Evolutionary conservation across 2,888 invertebrate genomes (phyloP).

Genomic region (Malachius bipustulatus): DNA sequence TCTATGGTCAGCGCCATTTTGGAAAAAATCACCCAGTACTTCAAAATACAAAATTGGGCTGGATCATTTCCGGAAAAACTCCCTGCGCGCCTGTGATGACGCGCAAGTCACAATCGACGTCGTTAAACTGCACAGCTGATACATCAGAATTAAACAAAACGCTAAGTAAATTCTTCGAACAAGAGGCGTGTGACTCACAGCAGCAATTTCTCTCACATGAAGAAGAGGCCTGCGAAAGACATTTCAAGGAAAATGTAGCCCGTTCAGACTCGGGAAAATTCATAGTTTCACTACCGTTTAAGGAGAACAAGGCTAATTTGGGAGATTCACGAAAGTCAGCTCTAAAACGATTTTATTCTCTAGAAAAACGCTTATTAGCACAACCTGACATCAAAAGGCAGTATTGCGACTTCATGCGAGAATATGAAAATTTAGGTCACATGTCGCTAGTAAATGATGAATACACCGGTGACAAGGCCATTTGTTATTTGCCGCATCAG

Average conservation of each 20-base stretch:
- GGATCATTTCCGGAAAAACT: too few species aligned
- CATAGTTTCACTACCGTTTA: slow-evolving; percentile 20
- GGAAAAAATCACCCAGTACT: neutral
- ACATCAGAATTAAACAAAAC: too few species aligned
- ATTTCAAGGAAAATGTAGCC: neutral
- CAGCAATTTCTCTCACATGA: too few species aligned
- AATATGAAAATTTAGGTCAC: slow-evolving; percentile 18
- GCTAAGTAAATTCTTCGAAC: too few species aligned
- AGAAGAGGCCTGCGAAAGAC: neutral
- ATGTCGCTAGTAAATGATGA: slow-evolving; percentile 10
- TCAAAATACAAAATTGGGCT: too few species aligned
- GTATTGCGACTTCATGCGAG: slow-evolving; percentile 16
- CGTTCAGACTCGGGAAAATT: slow-evolving; percentile 13
- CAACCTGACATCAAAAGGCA: slow-evolving; percentile 17
- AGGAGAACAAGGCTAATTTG: slow-evolving; percentile 12
- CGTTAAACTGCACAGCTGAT: too few species aligned
- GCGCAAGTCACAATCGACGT: too few species aligned
- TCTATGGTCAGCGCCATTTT: neutral
- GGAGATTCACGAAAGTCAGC: slow-evolving; percentile 20
- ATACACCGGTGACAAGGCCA: neutral
- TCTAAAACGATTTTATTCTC: slow-evolving; percentile 17
- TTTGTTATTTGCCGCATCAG: slow-evolving; percentile 13
- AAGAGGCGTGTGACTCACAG: too few species aligned
- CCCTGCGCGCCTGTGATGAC: too few species aligned
- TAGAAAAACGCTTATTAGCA: slow-evolving; percentile 18